Evolutionary conservation across 2,888 invertebrate genomes (phyloP).

Genomic region (Dascillus cervinus): DNA sequence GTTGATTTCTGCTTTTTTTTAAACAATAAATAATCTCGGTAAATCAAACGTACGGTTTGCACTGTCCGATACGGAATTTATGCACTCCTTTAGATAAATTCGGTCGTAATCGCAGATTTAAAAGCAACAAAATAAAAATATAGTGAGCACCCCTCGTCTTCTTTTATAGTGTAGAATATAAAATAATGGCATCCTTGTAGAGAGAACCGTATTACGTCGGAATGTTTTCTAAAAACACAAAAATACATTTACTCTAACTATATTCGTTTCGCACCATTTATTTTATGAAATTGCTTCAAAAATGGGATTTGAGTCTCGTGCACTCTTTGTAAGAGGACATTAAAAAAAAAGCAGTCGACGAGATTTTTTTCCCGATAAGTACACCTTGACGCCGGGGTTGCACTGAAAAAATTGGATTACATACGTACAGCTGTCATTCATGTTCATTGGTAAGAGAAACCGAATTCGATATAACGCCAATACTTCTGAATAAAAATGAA

Average conservation of each 20-base stretch:
- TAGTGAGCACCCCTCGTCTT: conserved; percentile 18
- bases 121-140: conserved; percentile 18
- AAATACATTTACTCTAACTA: conserved; percentile 41
- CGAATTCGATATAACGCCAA: conserved; percentile 30
- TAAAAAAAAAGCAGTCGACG: no score
- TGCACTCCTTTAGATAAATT: no score
- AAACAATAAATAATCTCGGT: no score
- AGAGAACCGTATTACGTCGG: conserved; percentile 26
- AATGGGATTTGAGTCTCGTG: conserved; percentile 35
- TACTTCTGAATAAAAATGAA: conserved; percentile 27
- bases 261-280: conserved; percentile 43
- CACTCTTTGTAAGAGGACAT: no score
- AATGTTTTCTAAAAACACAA: conserved; percentile 38
- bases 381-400: no score
- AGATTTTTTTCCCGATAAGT: no score
- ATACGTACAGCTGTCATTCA: conserved; percentile 29
- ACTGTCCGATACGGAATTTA: no score
- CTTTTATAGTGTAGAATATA: conserved; percentile 32
- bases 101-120: conserved; percentile 14
- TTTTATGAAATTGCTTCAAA: conserved; percentile 35
- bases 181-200: conserved; percentile 38
- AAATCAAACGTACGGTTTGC: no score
- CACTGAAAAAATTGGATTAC: no score
- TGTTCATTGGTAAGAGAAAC: conserved; percentile 33
- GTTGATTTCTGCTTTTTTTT: no score